Evolutionary conservation across 1,140 invertebrate species (phyloP), one percentile per base, ranked within the genome.

Genomic region (Schlechtendalia chinensis): DNA sequence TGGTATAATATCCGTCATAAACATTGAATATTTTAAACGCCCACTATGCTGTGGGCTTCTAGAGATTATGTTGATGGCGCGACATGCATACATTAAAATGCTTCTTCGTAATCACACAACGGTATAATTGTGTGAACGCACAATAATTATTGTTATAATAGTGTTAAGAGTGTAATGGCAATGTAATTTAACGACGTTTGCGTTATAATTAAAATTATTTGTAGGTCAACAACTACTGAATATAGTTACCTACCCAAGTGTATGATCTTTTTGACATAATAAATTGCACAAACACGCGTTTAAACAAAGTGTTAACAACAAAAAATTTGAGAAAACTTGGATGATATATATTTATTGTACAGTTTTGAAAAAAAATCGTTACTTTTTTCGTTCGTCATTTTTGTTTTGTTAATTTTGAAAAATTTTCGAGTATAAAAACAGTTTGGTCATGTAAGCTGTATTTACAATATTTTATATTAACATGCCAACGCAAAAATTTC

Each of bases 141-240:
- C 47, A 69, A 69, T 69, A 27, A 50, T 69, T 69, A 47, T 69
- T 69, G n/a, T 17, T 50, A 50, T 50, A 22, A 27, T 50, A 69
- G 50, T 69, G n/a, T n/a, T n/a, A n/a, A n/a, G n/a, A n/a, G n/a
- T n/a, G n/a, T n/a, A n/a, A n/a, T n/a, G n/a, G n/a, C n/a, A n/a
- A n/a, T n/a, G n/a, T 50, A 27, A 27, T 50, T 50, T 27, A 50
- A 50, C 45, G 50, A 69, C 14, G 17, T 69, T n/a, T 16, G 22
- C 24, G 22, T 10, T 17, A 27, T 10, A 69, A 69, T 50, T 69
- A 69, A 11, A 22, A 45, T 24, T 24, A 22, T 67, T 65, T 27
- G 27, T 61, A 17, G 24, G 59, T 61, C 16, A 29, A 61, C 17
- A 27, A 17, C 27, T 61, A 29, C 16, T 27, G 27, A 61, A 61